These are phyloP conservation scores for Drosophila tani DNA, from an alignment of 1,140 invertebrate species.

Conservation along the genomic window DNA sequence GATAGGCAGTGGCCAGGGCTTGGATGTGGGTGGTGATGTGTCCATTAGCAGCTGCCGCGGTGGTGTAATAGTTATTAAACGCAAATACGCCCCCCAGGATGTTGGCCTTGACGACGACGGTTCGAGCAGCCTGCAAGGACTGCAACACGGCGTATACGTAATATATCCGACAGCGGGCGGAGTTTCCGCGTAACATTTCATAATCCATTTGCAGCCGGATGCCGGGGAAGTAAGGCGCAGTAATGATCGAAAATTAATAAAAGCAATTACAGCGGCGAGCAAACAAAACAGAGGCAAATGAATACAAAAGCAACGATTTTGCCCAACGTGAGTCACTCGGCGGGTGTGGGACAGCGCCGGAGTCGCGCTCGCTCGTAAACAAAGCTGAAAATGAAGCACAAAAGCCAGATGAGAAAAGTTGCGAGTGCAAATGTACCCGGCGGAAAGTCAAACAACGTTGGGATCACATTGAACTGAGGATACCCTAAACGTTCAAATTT, in stretches of 20 bases:
- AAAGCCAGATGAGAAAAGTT: slow-evolving; percentile 37
- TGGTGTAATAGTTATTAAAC: slow-evolving; percentile 23
- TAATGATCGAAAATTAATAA: slow-evolving; percentile 62
- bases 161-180: slow-evolving; percentile 9
- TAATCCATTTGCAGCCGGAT: slow-evolving; percentile 70
- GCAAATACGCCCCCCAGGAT: slow-evolving; percentile 23
- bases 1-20: background rate
- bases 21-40: background rate
- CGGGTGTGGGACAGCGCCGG: slow-evolving; percentile 8
- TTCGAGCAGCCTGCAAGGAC: slow-evolving; percentile 8
- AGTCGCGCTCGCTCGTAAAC: slow-evolving; percentile 46
- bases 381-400: slow-evolving; percentile 32
- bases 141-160: slow-evolving; percentile 26
- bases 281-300: slow-evolving; percentile 36
- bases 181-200: slow-evolving; percentile 56
- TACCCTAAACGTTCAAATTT: background rate
- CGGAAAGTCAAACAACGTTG: background rate
- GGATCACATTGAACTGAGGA: slow-evolving; percentile 9
- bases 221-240: slow-evolving; percentile 45
- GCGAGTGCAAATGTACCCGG: slow-evolving; percentile 62
- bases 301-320: slow-evolving; percentile 59
- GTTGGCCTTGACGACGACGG: slow-evolving; percentile 12
- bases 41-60: slow-evolving; percentile 48
- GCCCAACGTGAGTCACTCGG: slow-evolving; percentile 44
- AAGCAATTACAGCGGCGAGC: slow-evolving; percentile 29